Evolutionary conservation across 92 coral and sea anemone genomes (phyloP).

Genomic region (Epizoanthus illoricatus): DNA sequence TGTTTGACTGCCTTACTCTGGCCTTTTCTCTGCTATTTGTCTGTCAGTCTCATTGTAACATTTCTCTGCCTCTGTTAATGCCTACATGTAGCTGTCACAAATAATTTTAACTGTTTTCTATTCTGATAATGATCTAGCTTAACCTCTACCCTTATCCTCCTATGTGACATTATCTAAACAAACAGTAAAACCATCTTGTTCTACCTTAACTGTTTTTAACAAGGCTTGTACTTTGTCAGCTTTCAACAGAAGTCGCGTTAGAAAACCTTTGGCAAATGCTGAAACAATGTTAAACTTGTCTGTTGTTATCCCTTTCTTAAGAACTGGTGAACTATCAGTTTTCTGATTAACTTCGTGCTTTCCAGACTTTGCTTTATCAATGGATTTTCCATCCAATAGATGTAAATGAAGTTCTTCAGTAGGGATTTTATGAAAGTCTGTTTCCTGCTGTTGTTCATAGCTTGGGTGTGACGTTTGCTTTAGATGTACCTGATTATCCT

Average conservation of each 20-base stretch:
- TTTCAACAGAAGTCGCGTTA: conserved; percentile 77
- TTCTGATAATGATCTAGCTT: too few species aligned
- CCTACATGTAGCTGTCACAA: too few species aligned
- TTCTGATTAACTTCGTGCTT: background rate
- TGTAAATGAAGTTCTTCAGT: conserved; percentile 37
- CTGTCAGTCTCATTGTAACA: too few species aligned
- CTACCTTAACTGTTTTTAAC: conserved; percentile 85
- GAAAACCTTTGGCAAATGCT: conserved; percentile 89
- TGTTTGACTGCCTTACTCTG: too few species aligned
- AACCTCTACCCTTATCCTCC: too few species aligned
- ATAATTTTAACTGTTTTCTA: too few species aligned
- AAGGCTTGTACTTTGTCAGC: conserved; percentile 78
- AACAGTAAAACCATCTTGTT: background rate
- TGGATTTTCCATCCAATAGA: background rate
- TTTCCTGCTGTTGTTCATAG: conserved; percentile 5
- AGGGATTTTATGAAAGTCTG: conserved; percentile 38
- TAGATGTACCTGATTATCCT: background rate
- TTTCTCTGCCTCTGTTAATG: too few species aligned
- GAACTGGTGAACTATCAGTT: background rate
- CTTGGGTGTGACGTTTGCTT: background rate
- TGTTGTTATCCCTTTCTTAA: conserved; percentile 27
- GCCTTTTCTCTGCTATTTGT: too few species aligned
- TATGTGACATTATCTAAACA: too few species aligned
- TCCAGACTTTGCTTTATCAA: background rate
- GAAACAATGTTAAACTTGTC: conserved; percentile 77